Evolutionary conservation across 2,888 invertebrate genomes (phyloP), one percentile per base, ranked within the genome.

Genomic region (Silvanus unidentatus): DNA sequence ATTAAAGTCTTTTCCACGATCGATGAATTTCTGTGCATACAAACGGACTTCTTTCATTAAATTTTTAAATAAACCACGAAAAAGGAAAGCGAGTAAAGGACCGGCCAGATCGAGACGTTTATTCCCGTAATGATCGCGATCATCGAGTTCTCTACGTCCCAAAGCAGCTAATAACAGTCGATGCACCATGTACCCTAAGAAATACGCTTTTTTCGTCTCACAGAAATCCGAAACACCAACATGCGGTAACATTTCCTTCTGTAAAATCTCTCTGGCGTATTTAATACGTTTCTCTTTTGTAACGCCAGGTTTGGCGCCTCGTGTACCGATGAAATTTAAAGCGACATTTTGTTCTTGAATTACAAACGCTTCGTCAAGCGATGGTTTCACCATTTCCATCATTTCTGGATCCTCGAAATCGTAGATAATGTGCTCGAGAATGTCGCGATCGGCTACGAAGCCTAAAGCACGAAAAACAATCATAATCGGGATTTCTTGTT

Each of bases 301-400:
- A 0, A 99, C 98, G 69, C 99, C 99, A 6, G 99, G 97, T 40
- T 91, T 79, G 16, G 97, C 97, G 56, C 99, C 98, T 71, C 99
- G 84, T 8, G 96, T 86, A 54, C 99, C 99, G 63, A 99, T 99
- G 63, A 99, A 99, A 73, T 97, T 99, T 12, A 99, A 75, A 0
- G 99, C 99, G 2, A 99, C 96, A 75, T 91, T 96, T 71, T 99
- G 99, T 69, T 99, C 99, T 74, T 99, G 98, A 57, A 99, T 95
- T 0, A 98, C 98, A 73, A 99, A 99, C 35, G 99, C 99, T 75
- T 99, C 99, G 73, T 99, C 99, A 44, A 99, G 74, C 0, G 98
- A 98, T 0, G 99, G 99, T 70, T 99, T 99, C 0, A 75, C 97
- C 97, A 99, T 98, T 80, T 99, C 99, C 98, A 99, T 99, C 97